Base-by-base conservation (phyloP, 2,797 vertebrate genomes). In the Acanthurus tractus region DNA sequence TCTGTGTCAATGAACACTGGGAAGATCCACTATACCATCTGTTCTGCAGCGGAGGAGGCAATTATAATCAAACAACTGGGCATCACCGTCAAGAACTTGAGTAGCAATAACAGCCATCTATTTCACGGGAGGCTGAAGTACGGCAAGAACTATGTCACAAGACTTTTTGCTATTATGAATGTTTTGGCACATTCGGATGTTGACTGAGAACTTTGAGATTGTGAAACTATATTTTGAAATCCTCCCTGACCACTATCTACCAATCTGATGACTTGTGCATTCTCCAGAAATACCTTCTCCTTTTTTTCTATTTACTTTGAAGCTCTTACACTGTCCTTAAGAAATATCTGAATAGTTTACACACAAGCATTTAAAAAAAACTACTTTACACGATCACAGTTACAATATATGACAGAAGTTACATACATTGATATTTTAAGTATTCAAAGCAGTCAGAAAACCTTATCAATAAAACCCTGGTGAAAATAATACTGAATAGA, bases 1-100 rank as follows among this genome's bases (percentile, higher is more conserved):
- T 79, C 67, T 80, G 78, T 70, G 63, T 82, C 85, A 86, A 8
- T 62, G 54, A 88, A 76, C 75, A 75, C 49, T n/a, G 64, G 65
- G 65, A 62, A 34, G 80, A 75, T 74, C 66, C 70, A 61, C 20
- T 67, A 18, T 11, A 74, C 56, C 88, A 88, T 81, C 82, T 90
- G 88, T 63, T 80, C 76, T 55, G 58, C 18, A 36, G 57, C 57
- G 34, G n/a, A 59, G 23, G 46, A 63, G 52, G 58, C 73, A 70
- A 79, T 63, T 45, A 68, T 62, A 61, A 77, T 76, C 76, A 84
- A 57, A 54, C 53, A 73, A 73, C 58, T 34, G 48, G 66, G 66
- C 59, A 71, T 22, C 6, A 25, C 22, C 2, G 3, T 22, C 63
- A 63, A 76, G 12, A 59, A 62, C 46, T 49, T 49, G 23, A 54